Percentiles rank a stretch among this genome's conserved stretches.
Evolutionary conservation across 2,797 vertebrate genomes (phyloP).

Genomic region (Enteromius fasciolatus): DNA sequence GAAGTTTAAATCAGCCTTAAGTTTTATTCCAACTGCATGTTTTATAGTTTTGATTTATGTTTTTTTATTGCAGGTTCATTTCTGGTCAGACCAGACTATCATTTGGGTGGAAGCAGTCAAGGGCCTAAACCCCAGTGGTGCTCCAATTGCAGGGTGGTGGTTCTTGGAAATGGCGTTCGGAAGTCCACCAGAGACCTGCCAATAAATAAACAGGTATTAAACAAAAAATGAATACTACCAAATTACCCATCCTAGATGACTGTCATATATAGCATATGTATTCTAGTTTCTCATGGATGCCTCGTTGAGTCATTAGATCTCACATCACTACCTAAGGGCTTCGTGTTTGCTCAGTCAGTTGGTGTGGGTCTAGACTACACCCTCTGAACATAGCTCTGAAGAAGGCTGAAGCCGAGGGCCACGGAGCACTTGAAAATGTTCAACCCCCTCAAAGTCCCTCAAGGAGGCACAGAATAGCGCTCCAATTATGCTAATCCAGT

Average conservation of each 20-base stretch:
- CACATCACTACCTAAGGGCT: conserved; percentile 9
- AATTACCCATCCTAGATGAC: not conserved
- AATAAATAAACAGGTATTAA: conserved; percentile 80
- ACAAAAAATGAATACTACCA: not conserved
- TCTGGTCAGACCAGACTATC: conserved; percentile 74
- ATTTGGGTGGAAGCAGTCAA: conserved; percentile 62
- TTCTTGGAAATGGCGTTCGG: conserved; percentile 88
- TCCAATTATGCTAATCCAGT: conserved; percentile 53
- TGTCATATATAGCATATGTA: not conserved
- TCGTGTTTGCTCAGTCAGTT: conserved; percentile 33
- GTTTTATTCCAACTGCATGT: not conserved
- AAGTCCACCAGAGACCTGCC: conserved; percentile 80
- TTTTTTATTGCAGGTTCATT: conserved; percentile 68
- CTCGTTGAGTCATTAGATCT: conserved; percentile 39
- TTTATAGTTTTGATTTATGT: conserved; percentile 14
- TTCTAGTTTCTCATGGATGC: not conserved
- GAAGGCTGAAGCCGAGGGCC: conserved; percentile 2
- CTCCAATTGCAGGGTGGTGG: conserved; percentile 88
- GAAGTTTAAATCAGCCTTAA: too few species aligned
- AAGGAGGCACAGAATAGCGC: conserved; percentile 18
- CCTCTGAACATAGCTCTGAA: conserved; percentile 1
- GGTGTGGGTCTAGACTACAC: conserved; percentile 34
- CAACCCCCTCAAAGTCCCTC: conserved; percentile 26
- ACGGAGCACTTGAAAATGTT: conserved; percentile 29
- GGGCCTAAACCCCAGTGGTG: conserved; percentile 82